Evolutionary conservation across 30 jellyfish, hydroid and myxozoan species (phyloP), one percentile per base, ranked within the genome.

Genomic region (Turritopsis rubra): DNA sequence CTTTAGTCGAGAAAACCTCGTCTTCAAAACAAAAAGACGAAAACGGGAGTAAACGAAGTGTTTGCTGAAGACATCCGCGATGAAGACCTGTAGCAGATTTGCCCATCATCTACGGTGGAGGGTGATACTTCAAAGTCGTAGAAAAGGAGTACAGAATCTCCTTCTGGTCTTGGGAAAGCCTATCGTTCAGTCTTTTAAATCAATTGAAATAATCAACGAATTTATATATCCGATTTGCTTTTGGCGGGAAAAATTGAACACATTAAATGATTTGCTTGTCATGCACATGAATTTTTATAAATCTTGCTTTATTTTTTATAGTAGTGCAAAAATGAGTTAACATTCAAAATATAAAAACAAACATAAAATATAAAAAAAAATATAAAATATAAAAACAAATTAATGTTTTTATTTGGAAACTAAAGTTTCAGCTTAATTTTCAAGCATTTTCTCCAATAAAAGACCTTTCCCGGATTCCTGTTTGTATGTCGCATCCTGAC

Each of bases 21-120:
- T 9, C 60, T 41, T 13, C 77, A 68, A 68, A 68, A 68, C 8
- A 68, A 68, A 0, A 68, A 68, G 77, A 41, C 60, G 60, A 68
- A 68, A 0, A 27, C 77, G 16, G 77, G 77, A 1, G 77, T 68
- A 1, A 68, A 68, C 21, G 77, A 68, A 27, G 77, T 68, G 30
- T 68, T 68, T 27, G 77, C 77, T 19, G 77, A 68, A 27, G 77
- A 68, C 30, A 68, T 68, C 30, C 31, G 77, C 77, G 77, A 68
- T 27, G 77, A 68, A n/a, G 77, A 68, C 30, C 30, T 68, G 30
- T 68, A 68, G 77, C 30, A 27, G 0, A n/a, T n/a, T 41, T 41
- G 5, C 9, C 13, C 5, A 41, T 3, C 9, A 41, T 41, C 60
- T 41, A 13, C 60, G 60, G 13, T 41, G 60, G 60, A 41, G 60